Evolutionary conservation across 2,797 vertebrate genomes (phyloP).

Genomic region (Pogoniulus pusillus): DNA sequence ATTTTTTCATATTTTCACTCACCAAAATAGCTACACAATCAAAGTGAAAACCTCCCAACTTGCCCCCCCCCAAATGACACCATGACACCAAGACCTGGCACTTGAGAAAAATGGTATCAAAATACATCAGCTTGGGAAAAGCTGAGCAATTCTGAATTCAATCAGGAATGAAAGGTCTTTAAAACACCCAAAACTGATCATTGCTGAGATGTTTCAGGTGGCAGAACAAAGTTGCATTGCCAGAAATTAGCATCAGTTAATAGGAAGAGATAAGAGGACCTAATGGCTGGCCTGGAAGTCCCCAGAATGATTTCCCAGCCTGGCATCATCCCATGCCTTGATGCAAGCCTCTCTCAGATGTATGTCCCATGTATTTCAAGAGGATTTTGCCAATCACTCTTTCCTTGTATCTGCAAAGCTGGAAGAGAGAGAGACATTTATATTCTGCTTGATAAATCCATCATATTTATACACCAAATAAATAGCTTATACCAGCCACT

Average conservation of each 20-base stretch:
- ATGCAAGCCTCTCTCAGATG: rapidly evolving
- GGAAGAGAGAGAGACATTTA: not conserved
- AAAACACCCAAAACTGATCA: too few species aligned
- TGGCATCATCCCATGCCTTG: too few species aligned
- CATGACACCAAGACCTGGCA: not conserved
- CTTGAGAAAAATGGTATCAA: not conserved
- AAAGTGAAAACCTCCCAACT: too few species aligned
- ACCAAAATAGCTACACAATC: too few species aligned
- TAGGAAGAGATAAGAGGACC: rapidly evolving
- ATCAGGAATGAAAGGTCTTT: not conserved
- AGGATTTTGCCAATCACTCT: not conserved
- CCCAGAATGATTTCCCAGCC: not conserved
- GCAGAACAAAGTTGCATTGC: not conserved
- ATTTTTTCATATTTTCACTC: too few species aligned
- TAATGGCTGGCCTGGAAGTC: not conserved
- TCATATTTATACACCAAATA: not conserved
- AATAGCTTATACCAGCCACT: not conserved
- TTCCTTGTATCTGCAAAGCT: not conserved
- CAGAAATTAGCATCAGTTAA: not conserved
- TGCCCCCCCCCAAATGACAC: too few species aligned
- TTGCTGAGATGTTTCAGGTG: too few species aligned
- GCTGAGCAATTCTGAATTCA: not conserved
- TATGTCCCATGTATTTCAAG: not conserved
- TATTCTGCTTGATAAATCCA: not conserved
- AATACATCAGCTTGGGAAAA: not conserved